These are phyloP conservation scores for Heteromyza rotundicornis DNA, from an alignment of 2,888 invertebrate species.

Conservation along the genomic window DNA sequence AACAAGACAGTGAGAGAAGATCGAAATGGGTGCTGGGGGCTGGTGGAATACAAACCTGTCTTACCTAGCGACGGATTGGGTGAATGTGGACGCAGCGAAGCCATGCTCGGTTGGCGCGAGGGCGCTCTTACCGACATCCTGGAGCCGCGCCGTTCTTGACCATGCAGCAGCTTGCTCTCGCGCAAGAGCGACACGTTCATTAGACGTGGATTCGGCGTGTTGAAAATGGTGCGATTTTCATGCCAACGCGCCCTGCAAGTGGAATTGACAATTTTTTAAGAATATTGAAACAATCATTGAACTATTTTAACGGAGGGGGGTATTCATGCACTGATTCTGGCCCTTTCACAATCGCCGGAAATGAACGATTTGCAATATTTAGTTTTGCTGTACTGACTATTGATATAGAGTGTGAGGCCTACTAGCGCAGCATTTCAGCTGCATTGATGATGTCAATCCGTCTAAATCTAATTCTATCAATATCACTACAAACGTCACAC, in stretches of 20 bases:
- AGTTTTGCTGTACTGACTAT: too few species aligned
- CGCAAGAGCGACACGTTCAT: conserved; percentile 88
- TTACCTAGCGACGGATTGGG: conserved; percentile 64
- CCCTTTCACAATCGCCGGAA: too few species aligned
- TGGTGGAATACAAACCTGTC: conserved; percentile 62
- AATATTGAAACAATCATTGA: too few species aligned
- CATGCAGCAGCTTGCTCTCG: conserved; percentile 80
- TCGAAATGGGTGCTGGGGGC: conserved; percentile 9
- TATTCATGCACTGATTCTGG: too few species aligned
- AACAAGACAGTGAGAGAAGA: conserved; percentile 16
- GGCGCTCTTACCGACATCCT: conserved; percentile 80
- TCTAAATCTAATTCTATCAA: too few species aligned
- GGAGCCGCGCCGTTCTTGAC: conserved; percentile 79
- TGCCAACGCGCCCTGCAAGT: conserved; percentile 89
- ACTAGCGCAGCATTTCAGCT: too few species aligned
- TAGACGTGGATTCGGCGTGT: conserved; percentile 90
- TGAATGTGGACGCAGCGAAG: conserved; percentile 81
- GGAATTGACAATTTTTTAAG: too few species aligned
- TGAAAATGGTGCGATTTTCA: conserved; percentile 91
- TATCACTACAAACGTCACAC: too few species aligned
- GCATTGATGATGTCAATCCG: too few species aligned
- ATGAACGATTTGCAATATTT: too few species aligned
- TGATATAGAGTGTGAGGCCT: too few species aligned
- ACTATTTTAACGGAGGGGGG: too few species aligned
- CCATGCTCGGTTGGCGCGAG: conserved; percentile 85